Percentiles rank a stretch among this genome's conserved stretches.
Evolutionary conservation across 1,140 invertebrate species (phyloP).

Genomic region (Neodiprion lecontei): DNA sequence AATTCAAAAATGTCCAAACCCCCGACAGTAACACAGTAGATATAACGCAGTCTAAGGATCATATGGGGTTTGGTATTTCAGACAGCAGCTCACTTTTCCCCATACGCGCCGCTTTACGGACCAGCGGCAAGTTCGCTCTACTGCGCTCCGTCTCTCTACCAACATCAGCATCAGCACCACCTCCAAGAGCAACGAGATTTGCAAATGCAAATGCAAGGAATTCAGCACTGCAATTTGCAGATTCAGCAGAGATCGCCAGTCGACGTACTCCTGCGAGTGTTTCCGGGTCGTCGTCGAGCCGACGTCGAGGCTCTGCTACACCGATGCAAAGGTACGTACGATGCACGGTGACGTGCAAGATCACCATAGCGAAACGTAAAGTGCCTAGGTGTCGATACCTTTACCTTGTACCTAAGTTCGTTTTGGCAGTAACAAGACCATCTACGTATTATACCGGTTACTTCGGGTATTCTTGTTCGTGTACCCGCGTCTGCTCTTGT

Average conservation of each 20-base stretch:
- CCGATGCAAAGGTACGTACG: slow-evolving; percentile 66
- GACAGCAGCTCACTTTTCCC: slow-evolving; percentile 54
- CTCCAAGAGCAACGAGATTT: slow-evolving; percentile 51
- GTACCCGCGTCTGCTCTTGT: too few species aligned
- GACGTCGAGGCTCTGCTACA: slow-evolving; percentile 84
- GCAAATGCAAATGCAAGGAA: slow-evolving; percentile 58
- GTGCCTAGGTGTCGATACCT: background rate
- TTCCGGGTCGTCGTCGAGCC: slow-evolving; percentile 81
- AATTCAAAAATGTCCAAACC: too few species aligned
- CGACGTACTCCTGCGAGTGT: slow-evolving; percentile 80
- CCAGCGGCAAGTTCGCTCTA: slow-evolving; percentile 55
- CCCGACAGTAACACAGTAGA: too few species aligned
- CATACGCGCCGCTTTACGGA: slow-evolving; percentile 55
- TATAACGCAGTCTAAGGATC: too few species aligned
- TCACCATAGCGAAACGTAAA: background rate
- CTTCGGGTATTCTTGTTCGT: too few species aligned
- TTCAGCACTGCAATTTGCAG: slow-evolving; percentile 37
- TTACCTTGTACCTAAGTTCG: background rate
- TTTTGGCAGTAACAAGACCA: slow-evolving; percentile 12
- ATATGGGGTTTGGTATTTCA: slow-evolving; percentile 16
- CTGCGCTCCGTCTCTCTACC: slow-evolving; percentile 58
- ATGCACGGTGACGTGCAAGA: background rate
- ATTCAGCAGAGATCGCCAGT: slow-evolving; percentile 70
- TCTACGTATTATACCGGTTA: too few species aligned
- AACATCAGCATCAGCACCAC: slow-evolving; percentile 54